Evolutionary conservation across 1,140 invertebrate species (phyloP).

Genomic region (Calosoma granatense): DNA sequence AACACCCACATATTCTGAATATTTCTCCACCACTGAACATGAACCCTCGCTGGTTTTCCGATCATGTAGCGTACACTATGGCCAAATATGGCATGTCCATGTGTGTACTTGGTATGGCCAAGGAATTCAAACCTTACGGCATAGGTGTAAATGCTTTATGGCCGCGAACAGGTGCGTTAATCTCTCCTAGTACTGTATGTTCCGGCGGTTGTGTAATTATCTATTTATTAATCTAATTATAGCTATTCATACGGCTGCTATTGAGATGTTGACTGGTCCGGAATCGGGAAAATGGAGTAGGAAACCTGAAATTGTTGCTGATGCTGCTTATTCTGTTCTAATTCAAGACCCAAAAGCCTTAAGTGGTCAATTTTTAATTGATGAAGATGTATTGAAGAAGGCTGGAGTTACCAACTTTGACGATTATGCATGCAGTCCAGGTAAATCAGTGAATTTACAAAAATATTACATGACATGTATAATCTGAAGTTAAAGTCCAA

Average conservation of each 20-base stretch:
- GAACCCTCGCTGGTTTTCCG: slow-evolving; percentile 82
- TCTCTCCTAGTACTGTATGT: neutral
- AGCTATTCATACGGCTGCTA: slow-evolving; percentile 93
- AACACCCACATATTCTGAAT: slow-evolving; percentile 93
- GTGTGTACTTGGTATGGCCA: slow-evolving; percentile 94
- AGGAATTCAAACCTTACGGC: slow-evolving; percentile 73
- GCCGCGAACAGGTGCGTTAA: slow-evolving; percentile 76
- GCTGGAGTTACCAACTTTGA: slow-evolving; percentile 77
- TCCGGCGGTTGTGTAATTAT: slow-evolving; percentile 8
- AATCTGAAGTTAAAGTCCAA: too few relatives aligned
- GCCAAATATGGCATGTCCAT: slow-evolving; percentile 99
- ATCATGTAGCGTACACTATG: slow-evolving; percentile 95
- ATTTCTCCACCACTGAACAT: slow-evolving; percentile 90
- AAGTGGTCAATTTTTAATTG: slow-evolving; percentile 90
- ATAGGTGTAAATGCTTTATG: slow-evolving; percentile 96
- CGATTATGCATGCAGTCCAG: slow-evolving; percentile 74
- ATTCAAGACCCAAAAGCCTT: slow-evolving; percentile 62
- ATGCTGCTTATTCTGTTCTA: slow-evolving; percentile 89
- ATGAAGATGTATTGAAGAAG: slow-evolving; percentile 78
- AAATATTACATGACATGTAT: too few relatives aligned
- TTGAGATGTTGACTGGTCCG: slow-evolving; percentile 83
- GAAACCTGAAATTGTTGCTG: slow-evolving; percentile 88
- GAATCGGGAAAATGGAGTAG: slow-evolving; percentile 48
- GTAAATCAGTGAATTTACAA: too few relatives aligned
- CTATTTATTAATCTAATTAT: too few relatives aligned